Conservation (phyloP, 1,140 invertebrate species). For the Listronotus oregonensis region DNA sequence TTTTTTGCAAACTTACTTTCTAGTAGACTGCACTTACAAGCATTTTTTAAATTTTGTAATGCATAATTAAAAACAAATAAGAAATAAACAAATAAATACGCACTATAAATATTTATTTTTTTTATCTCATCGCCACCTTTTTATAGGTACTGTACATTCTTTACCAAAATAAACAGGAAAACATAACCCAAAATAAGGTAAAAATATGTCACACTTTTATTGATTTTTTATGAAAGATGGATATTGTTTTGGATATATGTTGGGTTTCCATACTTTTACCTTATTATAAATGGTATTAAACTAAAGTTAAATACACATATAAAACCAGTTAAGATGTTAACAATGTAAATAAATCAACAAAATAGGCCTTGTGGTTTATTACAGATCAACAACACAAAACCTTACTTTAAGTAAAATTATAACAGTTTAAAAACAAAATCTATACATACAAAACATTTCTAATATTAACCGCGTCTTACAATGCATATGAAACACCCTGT, state of each 20-base stretch:
- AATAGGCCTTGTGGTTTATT: conserved; percentile 13
- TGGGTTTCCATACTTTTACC: too few species aligned
- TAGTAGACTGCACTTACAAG: too few species aligned
- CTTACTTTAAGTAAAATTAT: background rate
- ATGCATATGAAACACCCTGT: conserved; percentile 23
- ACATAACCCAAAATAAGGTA: conserved; percentile 1
- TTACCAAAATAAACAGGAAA: conserved; percentile 12
- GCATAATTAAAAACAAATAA: too few species aligned
- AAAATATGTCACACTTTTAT: background rate
- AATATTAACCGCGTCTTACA: conserved; percentile 13
- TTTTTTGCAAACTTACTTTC: too few species aligned
- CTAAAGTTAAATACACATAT: too few species aligned
- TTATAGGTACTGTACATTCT: conserved; percentile 31
- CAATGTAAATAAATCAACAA: background rate
- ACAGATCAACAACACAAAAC: conserved; percentile 12
- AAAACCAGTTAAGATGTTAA: too few species aligned
- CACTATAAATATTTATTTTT: too few species aligned
- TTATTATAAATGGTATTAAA: too few species aligned
- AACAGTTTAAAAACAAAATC: background rate
- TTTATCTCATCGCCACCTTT: conserved; percentile 25
- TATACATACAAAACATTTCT: conserved; percentile 4
- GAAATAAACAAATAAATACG: too few species aligned
- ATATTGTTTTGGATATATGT: too few species aligned
- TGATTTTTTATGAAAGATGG: background rate
- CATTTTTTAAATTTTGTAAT: too few species aligned